These are phyloP conservation scores for Ataeniobius toweri DNA, from an alignment of 2,797 vertebrate genomes.

Conservation along the genomic window DNA sequence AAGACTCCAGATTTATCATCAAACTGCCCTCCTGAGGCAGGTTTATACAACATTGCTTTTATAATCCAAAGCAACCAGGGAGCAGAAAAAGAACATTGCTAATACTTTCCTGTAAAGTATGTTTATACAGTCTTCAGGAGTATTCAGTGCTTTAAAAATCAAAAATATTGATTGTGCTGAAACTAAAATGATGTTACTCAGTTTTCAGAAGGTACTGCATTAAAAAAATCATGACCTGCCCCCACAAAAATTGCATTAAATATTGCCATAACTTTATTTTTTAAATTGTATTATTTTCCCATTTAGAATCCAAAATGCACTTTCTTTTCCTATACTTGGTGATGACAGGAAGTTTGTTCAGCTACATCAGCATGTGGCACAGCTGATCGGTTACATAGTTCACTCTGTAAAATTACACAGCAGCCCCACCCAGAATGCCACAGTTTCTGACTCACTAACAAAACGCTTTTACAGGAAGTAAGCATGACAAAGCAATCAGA, in stretches of 20 bases:
- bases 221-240: not conserved
- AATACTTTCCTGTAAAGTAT: slow-evolving; percentile 16
- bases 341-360: slow-evolving; percentile 29
- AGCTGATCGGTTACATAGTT: slow-evolving; percentile 35
- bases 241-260: not conserved
- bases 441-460: slow-evolving; percentile 27
- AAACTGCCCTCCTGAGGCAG: slow-evolving; percentile 42
- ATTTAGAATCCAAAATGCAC: not conserved
- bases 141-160: not conserved
- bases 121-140: not conserved
- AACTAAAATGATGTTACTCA: not conserved
- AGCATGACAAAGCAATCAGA: slow-evolving; percentile 29
- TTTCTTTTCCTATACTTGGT: slow-evolving; percentile 39
- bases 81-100: slow-evolving; percentile 39
- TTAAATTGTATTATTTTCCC: not conserved
- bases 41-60: slow-evolving; percentile 69
- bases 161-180: not conserved
- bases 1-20: slow-evolving; percentile 51
- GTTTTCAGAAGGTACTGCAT: not conserved
- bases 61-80: slow-evolving; percentile 49
- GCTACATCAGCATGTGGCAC: slow-evolving; percentile 7
- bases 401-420: slow-evolving; percentile 26
- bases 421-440: slow-evolving; percentile 43
- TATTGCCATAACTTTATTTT: not conserved
- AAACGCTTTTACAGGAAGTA: slow-evolving; percentile 43